These are phyloP conservation scores for Aleiodes leptofemur DNA, from an alignment of 2,888 invertebrate species.

Conservation along the genomic window DNA sequence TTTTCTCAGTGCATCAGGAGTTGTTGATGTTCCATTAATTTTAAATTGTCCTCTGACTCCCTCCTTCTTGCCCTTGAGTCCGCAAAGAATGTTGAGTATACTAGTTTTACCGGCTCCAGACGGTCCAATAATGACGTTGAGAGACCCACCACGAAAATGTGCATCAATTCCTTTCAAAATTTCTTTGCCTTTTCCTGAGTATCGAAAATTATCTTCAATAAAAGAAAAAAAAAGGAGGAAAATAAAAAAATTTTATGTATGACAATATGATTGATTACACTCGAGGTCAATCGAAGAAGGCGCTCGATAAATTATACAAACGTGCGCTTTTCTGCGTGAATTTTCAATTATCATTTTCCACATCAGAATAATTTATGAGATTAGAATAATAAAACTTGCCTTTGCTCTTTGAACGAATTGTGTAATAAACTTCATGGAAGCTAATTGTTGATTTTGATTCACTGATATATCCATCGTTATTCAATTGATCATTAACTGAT, in stretches of 20 bases:
- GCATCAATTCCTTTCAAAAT: conserved; percentile 78
- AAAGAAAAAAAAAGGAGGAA: not conserved
- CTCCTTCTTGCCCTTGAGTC: conserved; percentile 76
- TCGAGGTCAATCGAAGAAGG: too few relatives aligned
- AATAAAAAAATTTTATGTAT: not conserved
- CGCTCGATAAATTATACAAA: too few relatives aligned
- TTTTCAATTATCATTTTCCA: not conserved
- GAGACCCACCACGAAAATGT: conserved; percentile 79
- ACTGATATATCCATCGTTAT: conserved; percentile 35
- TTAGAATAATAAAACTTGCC: conserved; percentile 44
- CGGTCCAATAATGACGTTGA: conserved; percentile 83
- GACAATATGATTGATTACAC: too few relatives aligned
- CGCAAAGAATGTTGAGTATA: conserved; percentile 84
- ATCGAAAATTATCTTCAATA: not conserved
- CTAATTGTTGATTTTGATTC: conserved; percentile 50
- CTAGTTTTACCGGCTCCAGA: conserved; percentile 88
- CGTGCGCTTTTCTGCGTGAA: too few relatives aligned
- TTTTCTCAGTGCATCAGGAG: conserved; percentile 82
- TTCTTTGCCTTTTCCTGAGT: conserved; percentile 23
- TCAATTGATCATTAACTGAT: conserved; percentile 26
- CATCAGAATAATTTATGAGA: not conserved
- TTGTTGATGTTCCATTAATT: conserved; percentile 82
- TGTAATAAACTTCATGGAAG: conserved; percentile 55
- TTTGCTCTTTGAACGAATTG: conserved; percentile 47
- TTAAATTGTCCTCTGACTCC: conserved; percentile 79